phyloP scores from a whole-genome alignment of 2,113 vertebrate species.

The Actenoides lindsayi region DNA sequence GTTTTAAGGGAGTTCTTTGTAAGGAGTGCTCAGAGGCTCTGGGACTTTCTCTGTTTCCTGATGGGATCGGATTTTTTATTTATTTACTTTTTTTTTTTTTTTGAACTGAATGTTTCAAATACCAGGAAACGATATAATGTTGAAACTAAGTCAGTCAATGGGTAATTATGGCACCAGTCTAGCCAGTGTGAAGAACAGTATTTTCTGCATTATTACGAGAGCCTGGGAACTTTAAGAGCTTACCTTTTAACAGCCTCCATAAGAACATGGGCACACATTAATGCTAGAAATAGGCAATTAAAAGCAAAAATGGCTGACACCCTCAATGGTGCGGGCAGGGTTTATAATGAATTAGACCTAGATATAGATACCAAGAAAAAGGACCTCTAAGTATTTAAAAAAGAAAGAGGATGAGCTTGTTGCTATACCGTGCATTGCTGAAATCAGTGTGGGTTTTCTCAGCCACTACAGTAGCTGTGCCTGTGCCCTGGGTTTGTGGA shows the following conservation, averaged over 20 bases:
- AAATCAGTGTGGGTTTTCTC: neutral
- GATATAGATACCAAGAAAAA: neutral
- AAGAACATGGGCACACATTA: neutral
- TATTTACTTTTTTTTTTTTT: neutral
- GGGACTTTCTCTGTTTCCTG: slow-evolving; percentile 14
- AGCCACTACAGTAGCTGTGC: neutral
- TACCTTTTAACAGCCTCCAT: slow-evolving; percentile 24
- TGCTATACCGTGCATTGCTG: neutral
- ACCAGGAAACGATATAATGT: slow-evolving; percentile 13
- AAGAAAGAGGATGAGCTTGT: neutral
- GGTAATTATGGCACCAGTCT: slow-evolving; percentile 34
- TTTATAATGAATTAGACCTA: neutral
- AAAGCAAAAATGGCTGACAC: neutral
- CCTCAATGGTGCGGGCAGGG: neutral
- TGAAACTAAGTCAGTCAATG: slow-evolving; percentile 21
- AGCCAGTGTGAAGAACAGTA: neutral
- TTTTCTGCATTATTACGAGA: neutral
- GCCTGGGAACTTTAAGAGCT: slow-evolving; percentile 38
- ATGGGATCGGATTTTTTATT: slow-evolving; percentile 7
- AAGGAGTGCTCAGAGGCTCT: neutral
- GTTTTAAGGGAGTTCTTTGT: slow-evolving; percentile 46
- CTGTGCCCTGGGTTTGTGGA: neutral
- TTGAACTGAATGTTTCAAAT: slow-evolving; percentile 35
- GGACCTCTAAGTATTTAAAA: neutral
- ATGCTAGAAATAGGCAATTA: neutral